A percentile compares a stretch with the other conserved stretches of the same genome.
phyloP scores from a whole-genome alignment of 1,140 invertebrate species.

The Pachyrhynchus sulphureomaculatus region DNA sequence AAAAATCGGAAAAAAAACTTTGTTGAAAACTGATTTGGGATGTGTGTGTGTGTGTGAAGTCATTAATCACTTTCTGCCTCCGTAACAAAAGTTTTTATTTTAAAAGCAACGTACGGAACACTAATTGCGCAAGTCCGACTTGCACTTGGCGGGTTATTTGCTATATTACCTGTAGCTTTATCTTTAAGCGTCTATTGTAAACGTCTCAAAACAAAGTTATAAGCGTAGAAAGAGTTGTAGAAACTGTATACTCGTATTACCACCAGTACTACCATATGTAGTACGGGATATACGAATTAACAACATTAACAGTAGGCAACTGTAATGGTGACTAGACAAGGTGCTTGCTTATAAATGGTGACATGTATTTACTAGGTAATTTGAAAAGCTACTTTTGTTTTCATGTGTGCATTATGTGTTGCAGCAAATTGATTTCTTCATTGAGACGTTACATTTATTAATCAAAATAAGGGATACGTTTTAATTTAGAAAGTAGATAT shows the following conservation, averaged over 20 bases:
- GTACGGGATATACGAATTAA: constrained; percentile 17
- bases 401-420: constrained; percentile 20
- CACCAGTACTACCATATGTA: background rate
- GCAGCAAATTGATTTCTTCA: constrained; percentile 24
- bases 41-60: no score
- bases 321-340: constrained; percentile 24
- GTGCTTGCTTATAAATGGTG: constrained; percentile 29
- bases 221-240: constrained; percentile 15
- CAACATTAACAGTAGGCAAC: constrained; percentile 22
- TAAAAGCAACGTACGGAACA: no score
- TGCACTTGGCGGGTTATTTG: no score
- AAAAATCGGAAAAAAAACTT: no score
- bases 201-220: no score
- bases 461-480: constrained; percentile 20
- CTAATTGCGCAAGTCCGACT: no score
- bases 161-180: no score
- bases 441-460: background rate
- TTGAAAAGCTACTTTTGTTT: constrained; percentile 15
- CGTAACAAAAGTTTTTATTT: no score
- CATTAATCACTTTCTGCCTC: no score
- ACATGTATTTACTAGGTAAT: constrained; percentile 24
- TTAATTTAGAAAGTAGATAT: background rate
- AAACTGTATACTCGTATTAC: constrained; percentile 14
- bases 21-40: no score
- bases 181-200: no score